Evolutionary conservation across 37 sponge, comb jelly and placozoan genomes (phyloP), one percentile per base, ranked within the genome.

Genomic region (Aphrocallistes beatrix): DNA sequence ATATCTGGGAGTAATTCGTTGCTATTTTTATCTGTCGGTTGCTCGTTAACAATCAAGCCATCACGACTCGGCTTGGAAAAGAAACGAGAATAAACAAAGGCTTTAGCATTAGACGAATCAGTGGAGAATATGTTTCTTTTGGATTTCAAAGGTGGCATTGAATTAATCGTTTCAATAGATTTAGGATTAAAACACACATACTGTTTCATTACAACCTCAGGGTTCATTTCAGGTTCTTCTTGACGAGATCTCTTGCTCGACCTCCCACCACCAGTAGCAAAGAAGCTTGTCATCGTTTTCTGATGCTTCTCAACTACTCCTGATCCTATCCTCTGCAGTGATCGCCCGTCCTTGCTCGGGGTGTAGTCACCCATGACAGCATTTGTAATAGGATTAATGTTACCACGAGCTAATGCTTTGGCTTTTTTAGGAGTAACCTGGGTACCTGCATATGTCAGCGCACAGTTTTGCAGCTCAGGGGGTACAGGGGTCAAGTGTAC

Each of bases 301-400:
- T 60, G 75, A 13, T 60, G 75, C 34, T 60, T 3, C 75, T 60
- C 75, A 30, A 60, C 75, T 25, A 60, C 75, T 6, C 75, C 75
- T 19, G 25, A 1, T 19, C 28, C 34, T 25, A 13, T 60, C n/a
- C 28, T 19, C 10, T 25, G 10, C 28, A 8, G 8, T 6, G 75
- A 6, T 82, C 23, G 9, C 32, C 32, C 34, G 32, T 60, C 92
- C 86, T 94, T 94, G 30, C 87, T 86, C 17, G 95, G 95, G 36
- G 89, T 90, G 85, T 92, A 92, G 38, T 81, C 36, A 36, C 92
- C 91, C 90, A 93, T 85, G 0, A 90, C 87, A 37, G 84, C 89
- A 23, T 84, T 51, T 32, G 91, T 90, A 13, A 96, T 81, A 6
- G 96, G 96, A 83, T 96, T 90, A 23, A 96, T 89, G 83, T 96